Evolutionary conservation across 2,113 vertebrate genomes (phyloP), one percentile per base, ranked within the genome.

Genomic region (Willisornis vidua): DNA sequence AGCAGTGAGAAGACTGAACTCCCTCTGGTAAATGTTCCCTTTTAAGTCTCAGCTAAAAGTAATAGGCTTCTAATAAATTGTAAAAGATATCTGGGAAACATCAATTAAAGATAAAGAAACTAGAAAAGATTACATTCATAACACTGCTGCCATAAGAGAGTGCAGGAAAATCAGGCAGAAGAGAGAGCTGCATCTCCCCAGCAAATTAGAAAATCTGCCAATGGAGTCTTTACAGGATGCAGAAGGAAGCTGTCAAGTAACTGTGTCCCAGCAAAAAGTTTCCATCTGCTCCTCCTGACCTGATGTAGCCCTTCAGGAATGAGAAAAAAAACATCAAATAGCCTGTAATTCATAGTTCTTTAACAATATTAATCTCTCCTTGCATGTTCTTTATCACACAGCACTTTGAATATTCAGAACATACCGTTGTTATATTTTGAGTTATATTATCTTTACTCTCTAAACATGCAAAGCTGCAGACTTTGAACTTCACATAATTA

Each of bases 231-330:
- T 63, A 87, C 70, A 58, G 8, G 52, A 51, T 75, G 84, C 96
- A 96, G 93, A 94, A 93, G 85, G 86, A 95, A 96, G 78, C 75
- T 93, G 88, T 83, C 85, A 90, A 90, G 76, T 76, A 79, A 80
- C 88, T 70, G 58, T 55, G 68, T 77, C 94, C 89, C n/a, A 92
- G 90, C 58, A 93, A 94, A 93, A 90, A 94, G 43, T 88, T 84
- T 92, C 85, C 93, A 90, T 80, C 89, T 93, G 85, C 85, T 93
- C 48, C 52, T 92, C 59, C 76, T 85, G 76, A 68, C 65, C 76
- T 73, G 68, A 61, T 20, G 33, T 22, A 71, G 77, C 84, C 87
- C 76, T 46, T 58, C 51, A 90, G 51, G 14, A 90, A 82, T 49
- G 67, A 85, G 61, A 89, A 81, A 43, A 89, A 96, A 92, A 91